Evolutionary conservation across 2,888 invertebrate species (phyloP).

Genomic region (Plutella xylostella): DNA sequence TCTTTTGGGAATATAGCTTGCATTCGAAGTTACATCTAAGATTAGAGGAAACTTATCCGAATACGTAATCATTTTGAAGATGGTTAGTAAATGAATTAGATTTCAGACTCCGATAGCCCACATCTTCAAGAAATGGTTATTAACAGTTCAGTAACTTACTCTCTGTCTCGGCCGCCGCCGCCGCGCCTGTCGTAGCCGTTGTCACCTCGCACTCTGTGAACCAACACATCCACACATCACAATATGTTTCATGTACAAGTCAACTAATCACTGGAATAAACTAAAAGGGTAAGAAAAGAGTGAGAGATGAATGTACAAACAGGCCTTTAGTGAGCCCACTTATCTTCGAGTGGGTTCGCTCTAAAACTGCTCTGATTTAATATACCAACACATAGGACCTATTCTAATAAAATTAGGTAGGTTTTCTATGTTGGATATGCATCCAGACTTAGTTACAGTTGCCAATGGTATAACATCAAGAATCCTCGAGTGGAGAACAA

Average conservation of each 20-base stretch:
- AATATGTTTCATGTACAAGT: background rate
- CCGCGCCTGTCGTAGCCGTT: conserved; percentile 63
- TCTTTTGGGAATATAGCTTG: no score
- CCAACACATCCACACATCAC: conserved; percentile 11
- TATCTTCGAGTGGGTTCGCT: conserved; percentile 33
- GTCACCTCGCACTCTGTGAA: conserved; percentile 53
- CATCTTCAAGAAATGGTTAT: no score
- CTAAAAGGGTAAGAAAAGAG: no score
- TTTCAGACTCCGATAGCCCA: no score
- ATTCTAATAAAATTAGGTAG: conserved; percentile 13
- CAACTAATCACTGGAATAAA: background rate
- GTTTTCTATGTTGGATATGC: conserved; percentile 34
- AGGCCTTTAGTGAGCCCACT: conserved; percentile 54
- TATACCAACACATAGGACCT: conserved; percentile 40
- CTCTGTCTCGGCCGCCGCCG: conserved; percentile 45
- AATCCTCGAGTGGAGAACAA: no score
- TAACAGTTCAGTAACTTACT: conserved; percentile 69
- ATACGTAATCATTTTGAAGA: no score
- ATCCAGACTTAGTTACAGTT: no score
- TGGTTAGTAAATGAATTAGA: no score
- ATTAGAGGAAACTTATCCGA: no score
- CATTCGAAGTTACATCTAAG: no score
- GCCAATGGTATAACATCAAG: no score
- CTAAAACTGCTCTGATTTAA: conserved; percentile 43
- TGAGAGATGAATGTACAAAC: conserved; percentile 31